A percentile compares a stretch with the other conserved stretches of the same genome.
Evolutionary conservation across 2,797 vertebrate species (phyloP).

Genomic region (Gambelia wislizenii): DNA sequence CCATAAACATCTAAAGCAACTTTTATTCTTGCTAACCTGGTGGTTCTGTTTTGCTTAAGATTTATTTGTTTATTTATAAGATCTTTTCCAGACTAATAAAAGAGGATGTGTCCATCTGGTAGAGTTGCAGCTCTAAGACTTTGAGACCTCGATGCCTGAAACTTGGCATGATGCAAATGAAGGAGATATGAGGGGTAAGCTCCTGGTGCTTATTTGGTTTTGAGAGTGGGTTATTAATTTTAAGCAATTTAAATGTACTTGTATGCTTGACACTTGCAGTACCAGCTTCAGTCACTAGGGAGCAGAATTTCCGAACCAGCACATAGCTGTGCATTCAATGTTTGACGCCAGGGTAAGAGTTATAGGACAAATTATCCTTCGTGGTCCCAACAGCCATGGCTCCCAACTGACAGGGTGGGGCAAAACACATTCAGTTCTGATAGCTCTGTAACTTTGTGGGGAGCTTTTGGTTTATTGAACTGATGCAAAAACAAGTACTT

Average conservation of each 20-base stretch:
- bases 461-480: not conserved
- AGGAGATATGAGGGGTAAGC: not conserved
- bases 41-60: not conserved
- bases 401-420: no score
- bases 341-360: not conserved
- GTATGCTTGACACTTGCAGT: not conserved
- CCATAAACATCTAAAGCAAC: not conserved
- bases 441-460: no score
- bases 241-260: not conserved
- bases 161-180: not conserved
- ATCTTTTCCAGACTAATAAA: not conserved
- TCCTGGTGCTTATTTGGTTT: not conserved
- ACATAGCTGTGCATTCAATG: not conserved
- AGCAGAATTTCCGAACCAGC: not conserved
- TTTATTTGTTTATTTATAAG: not conserved
- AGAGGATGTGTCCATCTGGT: not conserved
- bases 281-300: not conserved
- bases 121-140: not conserved
- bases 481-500: not conserved
- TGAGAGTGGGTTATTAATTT: not conserved
- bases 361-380: not conserved
- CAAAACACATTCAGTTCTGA: not conserved
- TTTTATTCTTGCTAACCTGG: not conserved
- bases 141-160: not conserved
- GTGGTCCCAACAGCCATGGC: no score